These are phyloP conservation scores for Penaeus japonicus DNA, from an alignment of 1,140 invertebrate genomes.

Conservation along the genomic window DNA sequence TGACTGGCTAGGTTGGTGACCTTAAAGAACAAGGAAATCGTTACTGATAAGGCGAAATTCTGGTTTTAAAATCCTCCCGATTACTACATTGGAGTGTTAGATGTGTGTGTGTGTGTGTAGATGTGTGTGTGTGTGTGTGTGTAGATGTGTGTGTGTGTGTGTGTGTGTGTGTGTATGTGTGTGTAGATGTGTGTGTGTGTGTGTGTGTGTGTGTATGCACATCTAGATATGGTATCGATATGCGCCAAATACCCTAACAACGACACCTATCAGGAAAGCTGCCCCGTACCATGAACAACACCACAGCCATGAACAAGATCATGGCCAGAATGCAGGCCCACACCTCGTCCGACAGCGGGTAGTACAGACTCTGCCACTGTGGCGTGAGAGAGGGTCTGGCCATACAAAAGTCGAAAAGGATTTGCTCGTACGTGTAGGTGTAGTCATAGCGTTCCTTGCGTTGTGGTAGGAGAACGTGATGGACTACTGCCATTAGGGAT, in stretches of 20 bases:
- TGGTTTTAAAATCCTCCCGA: too few relatives aligned
- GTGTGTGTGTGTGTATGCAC: too few relatives aligned
- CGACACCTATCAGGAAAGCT: neutral
- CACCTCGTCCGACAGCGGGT: constrained; percentile 7
- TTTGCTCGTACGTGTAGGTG: constrained; percentile 37
- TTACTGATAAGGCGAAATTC: too few relatives aligned
- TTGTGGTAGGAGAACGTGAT: constrained; percentile 19
- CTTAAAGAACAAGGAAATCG: too few relatives aligned
- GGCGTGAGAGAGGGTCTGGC: constrained; percentile 24
- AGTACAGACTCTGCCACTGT: constrained; percentile 38
- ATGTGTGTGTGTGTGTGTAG: too few relatives aligned
- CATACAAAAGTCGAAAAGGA: constrained; percentile 2
- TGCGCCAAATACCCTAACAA: too few relatives aligned
- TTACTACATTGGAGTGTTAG: too few relatives aligned
- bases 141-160: too few relatives aligned
- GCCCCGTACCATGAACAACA: neutral
- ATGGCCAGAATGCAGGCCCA: neutral
- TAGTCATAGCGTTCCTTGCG: constrained; percentile 33
- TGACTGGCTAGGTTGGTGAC: too few relatives aligned
- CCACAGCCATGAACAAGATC: neutral
- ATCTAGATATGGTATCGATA: neutral
- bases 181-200: too few relatives aligned
- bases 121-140: too few relatives aligned
- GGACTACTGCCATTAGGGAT: constrained; percentile 29
- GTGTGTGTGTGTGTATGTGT: too few relatives aligned